Evolutionary conservation across 2,113 vertebrate species (phyloP).

Genomic region (Orthochromis indermauri): DNA sequence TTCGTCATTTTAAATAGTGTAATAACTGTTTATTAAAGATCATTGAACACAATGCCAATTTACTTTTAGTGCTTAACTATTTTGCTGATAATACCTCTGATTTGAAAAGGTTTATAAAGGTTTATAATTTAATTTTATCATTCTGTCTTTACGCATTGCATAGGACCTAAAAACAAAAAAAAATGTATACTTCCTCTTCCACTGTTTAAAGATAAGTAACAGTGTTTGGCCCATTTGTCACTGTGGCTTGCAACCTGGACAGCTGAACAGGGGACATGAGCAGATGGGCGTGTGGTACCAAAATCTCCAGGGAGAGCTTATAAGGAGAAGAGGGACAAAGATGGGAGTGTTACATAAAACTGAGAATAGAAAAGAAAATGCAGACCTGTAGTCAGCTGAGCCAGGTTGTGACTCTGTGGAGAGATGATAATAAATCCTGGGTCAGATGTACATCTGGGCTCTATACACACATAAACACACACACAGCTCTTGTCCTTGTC

Average conservation of each 20-base stretch:
- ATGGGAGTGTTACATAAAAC: conserved; percentile 33
- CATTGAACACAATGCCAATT: not conserved
- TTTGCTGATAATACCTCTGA: not conserved
- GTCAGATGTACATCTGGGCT: conserved; percentile 21
- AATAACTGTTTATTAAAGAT: not conserved
- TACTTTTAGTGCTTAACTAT: not conserved
- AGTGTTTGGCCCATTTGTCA: not conserved
- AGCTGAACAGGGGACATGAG: not conserved
- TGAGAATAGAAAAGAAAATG: not conserved
- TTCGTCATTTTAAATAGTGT: not conserved
- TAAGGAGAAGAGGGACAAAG: not conserved
- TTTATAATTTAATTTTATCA: not conserved
- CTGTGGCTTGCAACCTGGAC: not conserved
- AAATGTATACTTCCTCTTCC: not conserved
- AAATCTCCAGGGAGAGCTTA: conserved; percentile 13
- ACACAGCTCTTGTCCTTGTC: not conserved
- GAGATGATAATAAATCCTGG: conserved; percentile 14
- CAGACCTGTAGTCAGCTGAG: not conserved
- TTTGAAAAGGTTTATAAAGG: not conserved
- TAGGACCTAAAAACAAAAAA: not conserved
- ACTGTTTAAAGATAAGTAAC: not conserved
- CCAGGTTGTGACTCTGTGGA: not conserved
- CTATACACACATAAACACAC: not conserved
- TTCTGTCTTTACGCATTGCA: not conserved
- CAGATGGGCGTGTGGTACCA: conserved; percentile 15